Conservation (phyloP, 2,888 invertebrate genomes). For the Xestia xanthographa region DNA sequence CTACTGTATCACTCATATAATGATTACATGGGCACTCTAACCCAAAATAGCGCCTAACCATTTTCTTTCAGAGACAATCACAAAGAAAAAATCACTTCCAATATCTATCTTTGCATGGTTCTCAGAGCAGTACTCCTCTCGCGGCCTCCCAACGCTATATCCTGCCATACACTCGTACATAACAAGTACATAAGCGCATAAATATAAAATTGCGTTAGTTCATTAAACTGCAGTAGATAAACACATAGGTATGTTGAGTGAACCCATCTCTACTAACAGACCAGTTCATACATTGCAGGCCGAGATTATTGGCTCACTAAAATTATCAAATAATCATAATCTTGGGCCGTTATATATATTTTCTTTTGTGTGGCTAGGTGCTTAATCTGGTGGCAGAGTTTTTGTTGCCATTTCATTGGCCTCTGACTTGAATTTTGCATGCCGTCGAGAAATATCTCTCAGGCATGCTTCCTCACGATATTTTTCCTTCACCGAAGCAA, state of each 20-base stretch:
- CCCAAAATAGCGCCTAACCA: neutral
- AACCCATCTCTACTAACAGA: conserved; percentile 81
- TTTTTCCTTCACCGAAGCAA: too few relatives aligned
- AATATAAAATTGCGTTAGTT: conserved; percentile 67
- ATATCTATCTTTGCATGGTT: conserved; percentile 48
- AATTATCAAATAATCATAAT: conserved; percentile 3
- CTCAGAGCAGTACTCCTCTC: conserved; percentile 24
- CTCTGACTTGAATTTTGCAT: too few relatives aligned
- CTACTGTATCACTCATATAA: neutral
- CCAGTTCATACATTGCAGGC: conserved; percentile 74
- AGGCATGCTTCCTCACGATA: too few relatives aligned
- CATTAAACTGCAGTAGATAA: conserved; percentile 68
- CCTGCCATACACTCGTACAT: conserved; percentile 22
- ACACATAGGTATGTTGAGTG: conserved; percentile 66
- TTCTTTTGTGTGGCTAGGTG: too few relatives aligned
- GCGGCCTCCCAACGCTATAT: conserved; percentile 42
- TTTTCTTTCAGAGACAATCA: neutral
- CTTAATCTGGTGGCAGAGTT: too few relatives aligned
- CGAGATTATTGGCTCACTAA: conserved; percentile 39
- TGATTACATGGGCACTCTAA: neutral
- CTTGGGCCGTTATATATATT: neutral
- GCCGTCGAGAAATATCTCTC: too few relatives aligned
- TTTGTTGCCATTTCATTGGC: too few relatives aligned
- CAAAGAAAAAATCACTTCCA: conserved; percentile 10
- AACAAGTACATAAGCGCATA: conserved; percentile 47